These are phyloP conservation scores for Anodontia alba DNA, from an alignment of 2,888 invertebrate species.

Conservation along the genomic window DNA sequence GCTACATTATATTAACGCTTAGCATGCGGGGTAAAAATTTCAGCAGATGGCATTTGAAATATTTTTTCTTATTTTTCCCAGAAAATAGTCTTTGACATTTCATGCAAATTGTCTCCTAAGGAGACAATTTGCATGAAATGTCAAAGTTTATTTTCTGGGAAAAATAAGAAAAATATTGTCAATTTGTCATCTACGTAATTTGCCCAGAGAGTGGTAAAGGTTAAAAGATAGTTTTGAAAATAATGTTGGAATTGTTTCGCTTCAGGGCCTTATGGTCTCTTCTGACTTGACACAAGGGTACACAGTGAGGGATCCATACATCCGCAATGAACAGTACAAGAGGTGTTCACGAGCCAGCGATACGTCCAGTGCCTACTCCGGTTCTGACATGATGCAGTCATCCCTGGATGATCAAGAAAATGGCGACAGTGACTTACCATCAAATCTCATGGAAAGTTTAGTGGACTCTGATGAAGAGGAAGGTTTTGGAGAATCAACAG, in stretches of 20 bases:
- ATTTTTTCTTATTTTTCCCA: no score
- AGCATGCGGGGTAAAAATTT: no score
- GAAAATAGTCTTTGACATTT: no score
- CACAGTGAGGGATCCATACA: conserved; percentile 64
- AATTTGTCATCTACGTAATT: no score
- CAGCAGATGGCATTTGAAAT: no score
- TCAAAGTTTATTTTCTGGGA: no score
- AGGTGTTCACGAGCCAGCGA: conserved; percentile 88
- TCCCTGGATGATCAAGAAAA: conserved; percentile 87
- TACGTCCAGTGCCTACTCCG: conserved; percentile 98
- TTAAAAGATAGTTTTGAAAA: no score
- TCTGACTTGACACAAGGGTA: conserved; percentile 30
- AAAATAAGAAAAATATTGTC: no score
- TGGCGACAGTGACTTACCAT: conserved; percentile 90
- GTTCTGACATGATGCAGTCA: conserved; percentile 91
- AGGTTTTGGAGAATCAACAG: conserved; percentile 85
- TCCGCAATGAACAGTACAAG: conserved; percentile 74
- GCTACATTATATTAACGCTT: no score
- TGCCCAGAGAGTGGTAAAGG: no score
- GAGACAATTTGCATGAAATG: no score
- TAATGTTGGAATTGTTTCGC: neutral
- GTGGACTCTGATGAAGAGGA: conserved; percentile 98
- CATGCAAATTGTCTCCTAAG: no score
- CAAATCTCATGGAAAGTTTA: conserved; percentile 96
- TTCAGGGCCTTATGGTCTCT: conserved; percentile 2